phyloP scores from a whole-genome alignment of 2,797 vertebrate genomes.

The Gadopsis bispinosus region DNA sequence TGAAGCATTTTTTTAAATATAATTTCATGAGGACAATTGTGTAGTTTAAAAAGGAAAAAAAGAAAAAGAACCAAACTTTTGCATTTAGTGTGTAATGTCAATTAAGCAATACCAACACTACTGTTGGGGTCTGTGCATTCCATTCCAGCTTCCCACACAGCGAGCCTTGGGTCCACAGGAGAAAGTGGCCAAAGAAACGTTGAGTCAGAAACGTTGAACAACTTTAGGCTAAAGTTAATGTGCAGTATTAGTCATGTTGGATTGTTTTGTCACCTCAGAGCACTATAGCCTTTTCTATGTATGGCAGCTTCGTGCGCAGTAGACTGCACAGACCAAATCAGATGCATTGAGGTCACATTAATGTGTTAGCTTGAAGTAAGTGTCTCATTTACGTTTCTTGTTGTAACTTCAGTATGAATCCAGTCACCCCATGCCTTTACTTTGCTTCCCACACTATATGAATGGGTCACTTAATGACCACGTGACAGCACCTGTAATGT shows the following conservation, averaged over 20 bases:
- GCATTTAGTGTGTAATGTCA: conserved; percentile 74
- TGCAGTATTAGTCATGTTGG: conserved; percentile 73
- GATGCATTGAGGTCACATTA: conserved; percentile 55
- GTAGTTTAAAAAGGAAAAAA: conserved; percentile 46
- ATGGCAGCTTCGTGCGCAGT: conserved; percentile 79
- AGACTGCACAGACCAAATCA: conserved; percentile 72
- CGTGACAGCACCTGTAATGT: conserved; percentile 27
- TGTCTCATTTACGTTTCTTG: conserved; percentile 32
- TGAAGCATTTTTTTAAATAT: conserved; percentile 61
- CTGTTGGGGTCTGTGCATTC: conserved; percentile 61
- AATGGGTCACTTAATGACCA: conserved; percentile 32
- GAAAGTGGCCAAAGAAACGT: conserved; percentile 75
- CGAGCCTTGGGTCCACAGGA: conserved; percentile 55
- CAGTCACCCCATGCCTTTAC: conserved; percentile 71
- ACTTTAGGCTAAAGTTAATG: conserved; percentile 40
- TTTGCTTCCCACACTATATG: conserved; percentile 58
- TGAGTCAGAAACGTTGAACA: conserved; percentile 29
- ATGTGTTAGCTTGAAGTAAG: conserved; percentile 44
- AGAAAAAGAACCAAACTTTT: conserved; percentile 71
- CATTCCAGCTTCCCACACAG: conserved; percentile 63
- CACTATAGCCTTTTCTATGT: conserved; percentile 70
- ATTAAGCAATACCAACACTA: conserved; percentile 80
- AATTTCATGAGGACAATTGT: conserved; percentile 59
- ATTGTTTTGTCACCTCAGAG: conserved; percentile 66
- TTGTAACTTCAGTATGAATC: conserved; percentile 50